Evolutionary conservation across 2,797 vertebrate species (phyloP), one percentile per base, ranked within the genome.

Genomic region (Chelon labrosus): DNA sequence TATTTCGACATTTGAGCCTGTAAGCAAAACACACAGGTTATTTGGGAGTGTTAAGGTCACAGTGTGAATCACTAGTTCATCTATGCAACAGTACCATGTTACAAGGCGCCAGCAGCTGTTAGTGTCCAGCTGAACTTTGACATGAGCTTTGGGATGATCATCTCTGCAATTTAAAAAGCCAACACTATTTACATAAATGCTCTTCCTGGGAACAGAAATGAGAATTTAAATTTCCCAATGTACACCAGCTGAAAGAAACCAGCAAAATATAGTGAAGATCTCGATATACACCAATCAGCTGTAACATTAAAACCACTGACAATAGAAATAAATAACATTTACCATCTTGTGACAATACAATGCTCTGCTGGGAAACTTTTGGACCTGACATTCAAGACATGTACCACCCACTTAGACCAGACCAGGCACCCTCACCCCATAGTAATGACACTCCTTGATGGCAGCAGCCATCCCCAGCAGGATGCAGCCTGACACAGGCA

Each of bases 71-170:
- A 31, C 16, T 3, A 27, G 56, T 42, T 64, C 41, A 55, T 49
- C 61, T n/a, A 9, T 47, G 27, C 67, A 50, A 5, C 52, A 60
- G 39, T 20, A 13, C 27, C 25, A 39, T 39, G 64, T 67, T 59
- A 65, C 37, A n/a, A 56, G 8, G 56, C 20, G 22, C 44, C 31
- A 8, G 66, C 71, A 82, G 79, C 77, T 84, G 78, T 69, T 54
- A 41, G 20, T 44, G 20, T 72, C 62, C 62, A 69, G 65, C 42
- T 73, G 80, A 83, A 83, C 82, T 82, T 61, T 84, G 66, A 73
- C 70, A 68, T 44, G 17, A 81, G 46, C 20, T 68, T 41, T 19
- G 9, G 51, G 38, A 65, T n/a, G 16, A 49, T 66, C 38, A 49
- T 56, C 14, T 52, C 19, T 50, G 19, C 35, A 9, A 47, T n/a